These are phyloP conservation scores for Trissolcus basalis DNA, from an alignment of 1,140 invertebrate species.

Conservation along the genomic window DNA sequence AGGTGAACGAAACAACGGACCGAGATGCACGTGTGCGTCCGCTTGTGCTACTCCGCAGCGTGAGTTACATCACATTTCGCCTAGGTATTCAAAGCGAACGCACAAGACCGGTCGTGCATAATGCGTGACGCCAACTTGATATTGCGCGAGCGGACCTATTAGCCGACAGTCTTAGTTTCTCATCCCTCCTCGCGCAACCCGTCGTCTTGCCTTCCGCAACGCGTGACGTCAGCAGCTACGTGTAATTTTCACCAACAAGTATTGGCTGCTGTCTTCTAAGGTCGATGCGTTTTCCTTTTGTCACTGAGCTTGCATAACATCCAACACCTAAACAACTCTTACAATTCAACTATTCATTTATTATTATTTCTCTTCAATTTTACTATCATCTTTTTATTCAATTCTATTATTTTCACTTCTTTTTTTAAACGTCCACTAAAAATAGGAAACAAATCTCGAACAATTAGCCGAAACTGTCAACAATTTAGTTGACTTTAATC, in stretches of 20 bases:
- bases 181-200: neutral
- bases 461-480: no score
- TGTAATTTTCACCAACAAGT: slow-evolving; percentile 35
- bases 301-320: slow-evolving; percentile 33
- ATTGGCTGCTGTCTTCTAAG: slow-evolving; percentile 29
- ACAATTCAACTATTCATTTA: neutral
- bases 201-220: slow-evolving; percentile 25
- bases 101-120: slow-evolving; percentile 50
- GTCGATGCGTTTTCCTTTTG: slow-evolving; percentile 46
- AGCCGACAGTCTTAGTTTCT: slow-evolving; percentile 28
- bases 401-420: no score
- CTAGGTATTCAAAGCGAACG: slow-evolving; percentile 46
- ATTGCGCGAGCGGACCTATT: slow-evolving; percentile 49
- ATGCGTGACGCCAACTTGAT: slow-evolving; percentile 53
- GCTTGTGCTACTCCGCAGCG: slow-evolving; percentile 5
- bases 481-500: no score
- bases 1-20: slow-evolving; percentile 24
- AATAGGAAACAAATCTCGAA: no score
- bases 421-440: no score
- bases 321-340: neutral
- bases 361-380: neutral
- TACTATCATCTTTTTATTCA: no score
- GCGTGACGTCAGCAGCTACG: slow-evolving; percentile 42
- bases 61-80: slow-evolving; percentile 43
- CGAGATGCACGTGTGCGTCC: slow-evolving; percentile 25